These are phyloP conservation scores for Trissolcus japonicus DNA, from an alignment of 2,888 invertebrate species.

Conservation along the genomic window DNA sequence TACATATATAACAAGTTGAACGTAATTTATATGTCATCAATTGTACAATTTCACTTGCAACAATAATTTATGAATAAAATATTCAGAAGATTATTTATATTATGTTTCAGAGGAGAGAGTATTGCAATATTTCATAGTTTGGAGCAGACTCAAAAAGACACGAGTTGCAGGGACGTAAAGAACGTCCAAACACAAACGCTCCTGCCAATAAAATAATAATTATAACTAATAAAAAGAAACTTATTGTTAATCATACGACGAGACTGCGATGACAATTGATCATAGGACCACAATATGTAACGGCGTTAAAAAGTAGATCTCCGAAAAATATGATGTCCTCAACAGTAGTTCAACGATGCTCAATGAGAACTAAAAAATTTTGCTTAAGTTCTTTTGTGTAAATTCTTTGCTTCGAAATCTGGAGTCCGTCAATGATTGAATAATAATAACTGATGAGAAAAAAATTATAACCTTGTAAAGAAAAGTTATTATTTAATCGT, in stretches of 20 bases:
- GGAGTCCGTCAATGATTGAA: no score
- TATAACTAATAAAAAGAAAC: not conserved
- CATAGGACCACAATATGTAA: conserved; percentile 42
- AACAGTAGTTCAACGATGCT: conserved; percentile 28
- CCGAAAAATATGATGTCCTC: conserved; percentile 10
- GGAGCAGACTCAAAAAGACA: not conserved
- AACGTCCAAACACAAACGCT: conserved; percentile 39
- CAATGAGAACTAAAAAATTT: conserved; percentile 18
- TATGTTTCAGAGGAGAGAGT: not conserved
- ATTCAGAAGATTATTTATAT: not conserved
- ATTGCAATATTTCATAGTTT: conserved; percentile 7
- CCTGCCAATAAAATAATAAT: conserved; percentile 57
- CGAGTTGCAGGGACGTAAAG: conserved; percentile 12
- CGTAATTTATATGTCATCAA: no score
- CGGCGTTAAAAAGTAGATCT: conserved; percentile 30
- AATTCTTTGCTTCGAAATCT: conserved; percentile 24
- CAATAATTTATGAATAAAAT: no score
- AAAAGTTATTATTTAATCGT: no score
- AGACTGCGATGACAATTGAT: conserved; percentile 61
- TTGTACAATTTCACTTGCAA: no score
- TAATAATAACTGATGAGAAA: no score
- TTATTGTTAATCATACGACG: conserved; percentile 42
- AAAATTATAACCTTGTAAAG: no score
- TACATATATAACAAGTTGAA: no score
- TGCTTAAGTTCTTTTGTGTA: conserved; percentile 32